Evolutionary conservation across 2,113 vertebrate genomes (phyloP).

Genomic region (Cisticola juncidis): DNA sequence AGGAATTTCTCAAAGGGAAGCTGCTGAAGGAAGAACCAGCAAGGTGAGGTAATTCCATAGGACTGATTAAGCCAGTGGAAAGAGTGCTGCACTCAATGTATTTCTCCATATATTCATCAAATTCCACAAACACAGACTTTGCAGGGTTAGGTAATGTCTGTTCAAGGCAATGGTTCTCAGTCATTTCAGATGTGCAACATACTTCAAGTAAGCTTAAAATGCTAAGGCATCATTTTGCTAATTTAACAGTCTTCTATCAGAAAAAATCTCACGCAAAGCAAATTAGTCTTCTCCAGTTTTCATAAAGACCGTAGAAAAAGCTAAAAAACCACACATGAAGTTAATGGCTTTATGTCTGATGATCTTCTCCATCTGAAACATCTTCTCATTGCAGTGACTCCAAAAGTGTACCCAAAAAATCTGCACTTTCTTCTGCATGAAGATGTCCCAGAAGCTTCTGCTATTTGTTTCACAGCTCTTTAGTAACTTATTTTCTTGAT

Average conservation of each 20-base stretch:
- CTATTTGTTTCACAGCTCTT: not conserved
- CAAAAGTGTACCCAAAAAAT: not conserved
- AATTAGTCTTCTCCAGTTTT: not conserved
- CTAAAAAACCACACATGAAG: not conserved
- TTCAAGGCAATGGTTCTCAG: not conserved
- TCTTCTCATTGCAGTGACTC: not conserved
- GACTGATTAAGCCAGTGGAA: conserved; percentile 36
- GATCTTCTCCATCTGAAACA: not conserved
- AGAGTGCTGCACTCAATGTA: not conserved
- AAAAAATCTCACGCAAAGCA: not conserved
- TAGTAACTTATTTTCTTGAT: not conserved
- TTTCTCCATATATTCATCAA: conserved; percentile 47
- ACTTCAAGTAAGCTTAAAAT: not conserved
- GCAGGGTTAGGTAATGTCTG: conserved; percentile 50
- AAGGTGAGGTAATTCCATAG: conserved; percentile 17
- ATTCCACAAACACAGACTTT: conserved; percentile 41
- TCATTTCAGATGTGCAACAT: not conserved
- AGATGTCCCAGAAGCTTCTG: not conserved
- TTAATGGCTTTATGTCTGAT: not conserved
- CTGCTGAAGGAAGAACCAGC: not conserved
- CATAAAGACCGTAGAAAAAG: not conserved
- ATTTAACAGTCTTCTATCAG: not conserved
- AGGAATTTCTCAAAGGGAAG: conserved; percentile 4
- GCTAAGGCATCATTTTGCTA: not conserved
- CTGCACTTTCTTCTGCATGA: not conserved